Evolutionary conservation across 92 coral and sea anemone species (phyloP), one percentile per base, ranked within the genome.

Genomic region (Bergia puertoricense): DNA sequence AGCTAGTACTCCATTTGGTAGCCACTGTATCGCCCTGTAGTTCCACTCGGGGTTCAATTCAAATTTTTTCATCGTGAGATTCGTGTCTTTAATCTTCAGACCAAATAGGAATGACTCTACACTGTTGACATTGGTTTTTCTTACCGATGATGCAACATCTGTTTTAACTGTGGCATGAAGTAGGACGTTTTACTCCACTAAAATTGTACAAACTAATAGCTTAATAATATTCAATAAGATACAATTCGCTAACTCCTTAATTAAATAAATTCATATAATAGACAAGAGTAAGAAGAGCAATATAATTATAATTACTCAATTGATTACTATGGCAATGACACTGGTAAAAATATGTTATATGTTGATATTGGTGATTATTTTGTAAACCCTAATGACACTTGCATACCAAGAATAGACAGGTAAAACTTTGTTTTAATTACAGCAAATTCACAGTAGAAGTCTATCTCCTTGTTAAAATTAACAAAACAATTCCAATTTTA

Each of bases 61-160:
- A 0, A 83, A 13, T 38, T 68, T 68, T 46, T 30, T 44, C 65
- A 83, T 68, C 11, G 22, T 11, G 20, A 68, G 44, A 18, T 38
- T 7, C 73, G 86, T 13, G 39, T 83, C 11, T 1, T 67, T 45
- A 0, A 65, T 67, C 4, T 68, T 46, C n/a, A 83, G 66, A 83
- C 86, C 86, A 68, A 68, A 83, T 5, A 83, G 37, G 50, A 83
- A 83, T 69, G 86, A 9, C n/a, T 68, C 86, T 20, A 83, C 0
- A 48, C 86, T 83, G 78, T 83, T 83, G 37, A 83, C 77, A 1
- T 22, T 65, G 62, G 50, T 15, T 68, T 22, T 22, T 16, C 43
- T n/a, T 42, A 20, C 78, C 78, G 46, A 1, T 15, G 22, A 8
- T 14, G 78, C 23, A 74, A 74, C 23, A 74, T 74, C 78, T 74